Base-by-base conservation (phyloP, 2,113 vertebrate genomes). In the Hypanus sabinus region DNA sequence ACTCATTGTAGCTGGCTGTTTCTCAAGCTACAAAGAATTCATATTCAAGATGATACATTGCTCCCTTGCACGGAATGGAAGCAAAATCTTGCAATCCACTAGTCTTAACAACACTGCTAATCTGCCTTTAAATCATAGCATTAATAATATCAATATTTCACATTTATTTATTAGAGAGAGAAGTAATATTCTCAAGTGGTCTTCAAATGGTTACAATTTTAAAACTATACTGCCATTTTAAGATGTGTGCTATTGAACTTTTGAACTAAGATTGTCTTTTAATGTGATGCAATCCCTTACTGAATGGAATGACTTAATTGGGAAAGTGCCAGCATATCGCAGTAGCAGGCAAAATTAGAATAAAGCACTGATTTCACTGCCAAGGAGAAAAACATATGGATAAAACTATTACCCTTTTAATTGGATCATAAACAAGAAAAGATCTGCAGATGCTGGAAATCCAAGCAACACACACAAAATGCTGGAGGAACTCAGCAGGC, bases 361-460 rank as follows among this genome's bases (percentile, higher is more conserved):
- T 90, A 65, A n/a, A 90, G 60, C 60, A n/a, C 85, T 7, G 27
- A 81, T 81, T 38, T 88, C 55, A 88, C 60, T 62, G 12, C 83
- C 57, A 88, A 24, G 57, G 60, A 22, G 30, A 24, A 87, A 24
- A 65, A 65, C 85, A 83, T 88, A 57, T 88, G 30, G 60, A 14
- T n/a, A 88, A 65, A 88, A 88, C 81, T n/a, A 85, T 85, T 83
- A 88, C 60, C 55, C 30, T 62, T 87, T 88, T 88, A 88, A 88
- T 88, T 88, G 62, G 57, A 62, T 46, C 46, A 46, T 46, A 46
- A 46, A 46, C 46, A 46, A 46, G 46, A 46, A 46, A 46, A 46
- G 0, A 46, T 46, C 46, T 46, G 46, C 1, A 46, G 46, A 3
- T 46, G 1, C n/a, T 46, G 46, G 46, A 1, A 46, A 46, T 46